phyloP scores from a whole-genome alignment of 2,888 invertebrate species.

The Periphyllus acericola region DNA sequence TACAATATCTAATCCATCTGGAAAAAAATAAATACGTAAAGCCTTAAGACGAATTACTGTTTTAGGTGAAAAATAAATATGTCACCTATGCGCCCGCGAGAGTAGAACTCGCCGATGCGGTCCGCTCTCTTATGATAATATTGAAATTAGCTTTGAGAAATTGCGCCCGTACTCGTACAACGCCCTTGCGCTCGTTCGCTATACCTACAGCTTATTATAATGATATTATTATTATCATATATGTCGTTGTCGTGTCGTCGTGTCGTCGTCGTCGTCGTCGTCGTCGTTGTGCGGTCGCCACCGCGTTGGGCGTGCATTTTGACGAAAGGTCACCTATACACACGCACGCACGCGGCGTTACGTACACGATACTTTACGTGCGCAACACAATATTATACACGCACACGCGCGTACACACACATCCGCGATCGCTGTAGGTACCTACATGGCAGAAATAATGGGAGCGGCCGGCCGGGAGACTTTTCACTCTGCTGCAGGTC shows the following conservation, averaged over 20 bases:
- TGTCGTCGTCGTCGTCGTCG: not conserved
- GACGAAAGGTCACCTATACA: constrained; percentile 17
- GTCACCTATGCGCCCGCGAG: not conserved
- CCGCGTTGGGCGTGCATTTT: constrained; percentile 30
- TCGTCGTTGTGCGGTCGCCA: constrained; percentile 18
- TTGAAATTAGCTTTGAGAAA: not conserved
- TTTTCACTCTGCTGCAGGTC: not conserved
- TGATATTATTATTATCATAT: not conserved
- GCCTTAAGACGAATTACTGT: too few species aligned
- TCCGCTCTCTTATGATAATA: not conserved
- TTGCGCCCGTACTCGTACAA: not conserved
- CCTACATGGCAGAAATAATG: constrained; percentile 7
- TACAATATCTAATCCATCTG: too few species aligned
- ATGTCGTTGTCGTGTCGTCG: not conserved
- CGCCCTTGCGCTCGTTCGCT: not conserved
- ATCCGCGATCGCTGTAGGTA: not conserved
- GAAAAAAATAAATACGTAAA: too few species aligned
- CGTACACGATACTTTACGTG: not conserved
- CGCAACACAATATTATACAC: not conserved
- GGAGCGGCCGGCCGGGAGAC: constrained; percentile 1
- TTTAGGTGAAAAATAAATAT: too few species aligned
- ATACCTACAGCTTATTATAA: constrained; percentile 4
- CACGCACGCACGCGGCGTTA: not conserved
- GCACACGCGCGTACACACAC: not conserved
- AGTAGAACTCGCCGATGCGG: not conserved